Evolutionary conservation across 2,113 vertebrate species (phyloP).

Genomic region (Sorex fumeus): DNA sequence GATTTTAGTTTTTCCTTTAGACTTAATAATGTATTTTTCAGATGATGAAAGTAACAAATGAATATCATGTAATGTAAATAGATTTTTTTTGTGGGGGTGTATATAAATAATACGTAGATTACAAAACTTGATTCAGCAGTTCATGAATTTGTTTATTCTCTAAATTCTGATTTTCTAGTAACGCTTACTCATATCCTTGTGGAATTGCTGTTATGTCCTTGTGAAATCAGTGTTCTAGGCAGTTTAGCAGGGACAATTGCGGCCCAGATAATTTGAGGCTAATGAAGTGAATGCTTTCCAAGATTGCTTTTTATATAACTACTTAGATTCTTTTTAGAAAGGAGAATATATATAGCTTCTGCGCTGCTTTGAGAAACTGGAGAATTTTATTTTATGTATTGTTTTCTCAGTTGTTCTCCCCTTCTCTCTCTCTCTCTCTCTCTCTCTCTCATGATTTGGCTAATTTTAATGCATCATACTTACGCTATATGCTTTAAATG

Average conservation of each 20-base stretch:
- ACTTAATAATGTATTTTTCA: not conserved
- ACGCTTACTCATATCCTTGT: not conserved
- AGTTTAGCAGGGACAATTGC: not conserved
- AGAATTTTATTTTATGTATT: constrained; percentile 18
- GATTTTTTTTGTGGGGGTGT: not conserved
- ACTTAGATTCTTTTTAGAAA: not conserved
- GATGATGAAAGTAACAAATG: not conserved
- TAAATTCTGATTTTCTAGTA: constrained; percentile 33
- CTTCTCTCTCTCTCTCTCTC: not conserved
- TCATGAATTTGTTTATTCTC: constrained; percentile 40
- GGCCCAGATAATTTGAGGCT: not conserved
- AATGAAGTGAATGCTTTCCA: constrained; percentile 41
- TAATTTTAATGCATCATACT: constrained; percentile 26
- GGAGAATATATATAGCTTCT: constrained; percentile 42
- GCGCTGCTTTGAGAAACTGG: not conserved
- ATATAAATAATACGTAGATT: not conserved
- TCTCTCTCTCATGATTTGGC: constrained; percentile 20
- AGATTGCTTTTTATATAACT: constrained; percentile 51
- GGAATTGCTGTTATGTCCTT: not conserved
- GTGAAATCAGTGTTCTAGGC: not conserved
- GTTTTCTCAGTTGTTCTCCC: not conserved
- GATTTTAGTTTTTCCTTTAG: not conserved
- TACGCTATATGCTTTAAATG: constrained; percentile 54
- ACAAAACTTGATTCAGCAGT: not conserved
- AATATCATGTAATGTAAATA: not conserved